phyloP scores from a whole-genome alignment of 2,797 vertebrate species.

The Picus viridis region DNA sequence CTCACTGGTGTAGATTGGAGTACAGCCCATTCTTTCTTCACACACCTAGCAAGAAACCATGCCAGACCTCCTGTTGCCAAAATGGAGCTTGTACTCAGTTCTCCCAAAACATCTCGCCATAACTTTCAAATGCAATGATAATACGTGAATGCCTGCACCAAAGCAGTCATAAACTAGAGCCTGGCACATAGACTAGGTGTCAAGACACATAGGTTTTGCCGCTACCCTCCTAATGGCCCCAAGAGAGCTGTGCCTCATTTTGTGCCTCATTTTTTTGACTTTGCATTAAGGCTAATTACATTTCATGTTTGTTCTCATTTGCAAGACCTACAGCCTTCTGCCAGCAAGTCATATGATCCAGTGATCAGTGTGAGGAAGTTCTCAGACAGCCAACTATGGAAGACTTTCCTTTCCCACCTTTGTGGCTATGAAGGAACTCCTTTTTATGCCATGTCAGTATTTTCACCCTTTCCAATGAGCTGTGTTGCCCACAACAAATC shows the following conservation, averaged over 20 bases:
- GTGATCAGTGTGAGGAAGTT: neutral
- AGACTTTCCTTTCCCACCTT: neutral
- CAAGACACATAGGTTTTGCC: neutral
- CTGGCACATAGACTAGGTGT: neutral
- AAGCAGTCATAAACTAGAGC: rapidly evolving
- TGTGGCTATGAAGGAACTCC: neutral
- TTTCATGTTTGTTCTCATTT: neutral
- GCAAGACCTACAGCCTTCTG: neutral
- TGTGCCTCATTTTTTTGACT: neutral
- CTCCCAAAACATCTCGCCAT: neutral
- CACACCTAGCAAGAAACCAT: neutral
- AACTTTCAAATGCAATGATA: neutral
- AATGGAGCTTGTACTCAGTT: neutral
- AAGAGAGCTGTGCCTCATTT: neutral
- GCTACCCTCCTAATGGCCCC: neutral
- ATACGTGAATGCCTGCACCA: rapidly evolving
- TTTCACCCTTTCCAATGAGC: neutral
- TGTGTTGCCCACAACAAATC: neutral
- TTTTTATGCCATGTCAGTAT: rapidly evolving
- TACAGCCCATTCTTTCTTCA: neutral
- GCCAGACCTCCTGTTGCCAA: neutral
- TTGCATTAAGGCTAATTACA: neutral
- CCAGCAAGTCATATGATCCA: neutral
- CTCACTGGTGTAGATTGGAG: neutral
- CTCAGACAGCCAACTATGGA: neutral